phyloP scores from a whole-genome alignment of 2,888 invertebrate genomes.

The Cerceris rybyensis region DNA sequence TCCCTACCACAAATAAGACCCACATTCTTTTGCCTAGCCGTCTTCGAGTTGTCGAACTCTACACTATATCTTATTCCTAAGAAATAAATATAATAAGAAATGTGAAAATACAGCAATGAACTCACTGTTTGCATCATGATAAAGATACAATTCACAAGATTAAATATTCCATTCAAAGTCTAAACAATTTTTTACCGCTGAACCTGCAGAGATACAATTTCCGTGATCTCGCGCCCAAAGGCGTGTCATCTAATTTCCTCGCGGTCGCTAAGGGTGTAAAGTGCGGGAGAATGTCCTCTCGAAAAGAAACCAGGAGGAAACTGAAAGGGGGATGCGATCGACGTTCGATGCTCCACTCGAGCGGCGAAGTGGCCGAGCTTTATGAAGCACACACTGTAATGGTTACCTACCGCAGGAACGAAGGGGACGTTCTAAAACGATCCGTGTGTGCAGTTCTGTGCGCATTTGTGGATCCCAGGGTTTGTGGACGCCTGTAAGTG shows the following conservation, averaged over 20 bases:
- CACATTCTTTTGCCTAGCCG: too few species aligned
- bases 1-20: too few species aligned
- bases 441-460: conserved; percentile 35
- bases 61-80: too few species aligned
- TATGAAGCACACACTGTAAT: conserved; percentile 70
- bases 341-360: conserved; percentile 42
- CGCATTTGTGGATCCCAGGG: conserved; percentile 52
- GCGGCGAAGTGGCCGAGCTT: conserved; percentile 67
- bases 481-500: conserved; percentile 50
- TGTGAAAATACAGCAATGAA: too few species aligned
- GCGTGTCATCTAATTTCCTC: too few species aligned
- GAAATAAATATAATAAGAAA: too few species aligned
- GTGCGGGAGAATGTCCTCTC: conserved; percentile 7
- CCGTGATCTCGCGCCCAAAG: too few species aligned
- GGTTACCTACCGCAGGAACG: conserved; percentile 45
- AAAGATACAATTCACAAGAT: too few species aligned
- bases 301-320: conserved; percentile 22
- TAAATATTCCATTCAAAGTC: neutral
- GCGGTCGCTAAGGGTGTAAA: neutral
- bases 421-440: conserved; percentile 34
- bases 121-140: too few species aligned
- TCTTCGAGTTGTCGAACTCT: too few species aligned
- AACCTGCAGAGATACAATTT: neutral
- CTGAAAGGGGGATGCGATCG: conserved; percentile 52
- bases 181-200: neutral